Conservation (phyloP, 2,797 vertebrate species). For the Centropyge bicolor region DNA sequence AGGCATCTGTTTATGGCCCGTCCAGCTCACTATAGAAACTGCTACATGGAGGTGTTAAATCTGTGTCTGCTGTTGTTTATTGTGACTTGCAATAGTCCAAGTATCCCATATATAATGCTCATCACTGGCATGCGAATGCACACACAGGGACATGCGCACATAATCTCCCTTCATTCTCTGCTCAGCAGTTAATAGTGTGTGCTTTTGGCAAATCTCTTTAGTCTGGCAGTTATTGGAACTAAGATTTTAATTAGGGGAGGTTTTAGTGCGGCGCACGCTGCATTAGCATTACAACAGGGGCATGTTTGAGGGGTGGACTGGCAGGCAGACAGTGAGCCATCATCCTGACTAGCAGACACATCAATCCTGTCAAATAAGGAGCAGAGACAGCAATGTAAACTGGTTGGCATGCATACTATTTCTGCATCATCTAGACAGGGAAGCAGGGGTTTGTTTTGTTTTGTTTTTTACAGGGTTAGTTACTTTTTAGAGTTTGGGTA, state of each 20-base stretch:
- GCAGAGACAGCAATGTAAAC: slow-evolving; percentile 5
- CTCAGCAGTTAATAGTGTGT: slow-evolving; percentile 62
- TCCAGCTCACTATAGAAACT: slow-evolving; percentile 9
- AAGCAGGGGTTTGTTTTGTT: not conserved
- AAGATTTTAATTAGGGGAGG: slow-evolving; percentile 76
- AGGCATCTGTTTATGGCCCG: not conserved
- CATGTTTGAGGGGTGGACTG: slow-evolving; percentile 52
- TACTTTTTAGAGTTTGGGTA: slow-evolving; percentile 1
- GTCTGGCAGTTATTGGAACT: slow-evolving; percentile 71
- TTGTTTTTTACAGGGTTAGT: not conserved
- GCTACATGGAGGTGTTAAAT: not conserved
- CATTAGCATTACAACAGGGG: slow-evolving; percentile 72
- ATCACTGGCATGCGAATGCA: slow-evolving; percentile 3
- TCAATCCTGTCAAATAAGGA: slow-evolving; percentile 30
- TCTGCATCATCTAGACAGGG: not conserved
- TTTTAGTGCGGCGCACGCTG: slow-evolving; percentile 57
- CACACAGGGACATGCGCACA: slow-evolving; percentile 16
- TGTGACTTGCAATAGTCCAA: slow-evolving; percentile 9
- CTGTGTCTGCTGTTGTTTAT: slow-evolving; percentile 1
- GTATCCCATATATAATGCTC: slow-evolving; percentile 17
- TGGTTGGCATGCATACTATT: not conserved
- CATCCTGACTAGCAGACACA: slow-evolving; percentile 19
- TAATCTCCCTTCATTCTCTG: slow-evolving; percentile 38
- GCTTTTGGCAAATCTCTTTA: slow-evolving; percentile 71
- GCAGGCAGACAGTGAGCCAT: slow-evolving; percentile 43